Evolutionary conservation across 2,888 invertebrate species (phyloP).

Genomic region (Augiades crinisus): DNA sequence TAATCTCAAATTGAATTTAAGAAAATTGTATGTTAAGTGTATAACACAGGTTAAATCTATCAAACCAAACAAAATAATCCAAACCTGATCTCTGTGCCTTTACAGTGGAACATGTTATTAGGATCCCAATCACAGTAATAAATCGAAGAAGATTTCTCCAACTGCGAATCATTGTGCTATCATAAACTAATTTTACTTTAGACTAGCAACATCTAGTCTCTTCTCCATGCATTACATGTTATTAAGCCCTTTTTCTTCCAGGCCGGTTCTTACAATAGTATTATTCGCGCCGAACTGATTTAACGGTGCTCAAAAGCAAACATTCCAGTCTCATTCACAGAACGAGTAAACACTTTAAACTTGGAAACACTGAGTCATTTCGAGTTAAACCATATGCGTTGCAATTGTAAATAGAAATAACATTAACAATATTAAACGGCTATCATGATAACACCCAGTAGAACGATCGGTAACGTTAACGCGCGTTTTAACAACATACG

Average conservation of each 20-base stretch:
- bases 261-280: slow-evolving; percentile 45
- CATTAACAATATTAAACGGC: neutral
- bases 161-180: slow-evolving; percentile 50
- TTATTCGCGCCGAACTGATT: slow-evolving; percentile 46
- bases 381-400: slow-evolving; percentile 47
- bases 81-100: slow-evolving; percentile 50
- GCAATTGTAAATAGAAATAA: slow-evolving; percentile 19
- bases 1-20: slow-evolving; percentile 4
- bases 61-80: slow-evolving; percentile 43
- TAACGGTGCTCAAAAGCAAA: slow-evolving; percentile 43
- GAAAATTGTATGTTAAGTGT: slow-evolving; percentile 33
- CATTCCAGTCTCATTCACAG: slow-evolving; percentile 61
- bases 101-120: slow-evolving; percentile 41
- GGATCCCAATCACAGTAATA: slow-evolving; percentile 43
- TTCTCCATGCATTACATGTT: slow-evolving; percentile 12
- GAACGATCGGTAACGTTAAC: slow-evolving; percentile 10
- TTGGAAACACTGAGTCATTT: slow-evolving; percentile 68
- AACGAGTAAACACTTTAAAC: slow-evolving; percentile 57
- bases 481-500: slow-evolving; percentile 18
- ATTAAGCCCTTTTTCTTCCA: slow-evolving; percentile 42
- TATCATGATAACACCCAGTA: slow-evolving; percentile 15
- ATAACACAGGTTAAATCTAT: slow-evolving; percentile 40
- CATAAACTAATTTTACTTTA: slow-evolving; percentile 6
- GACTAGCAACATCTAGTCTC: slow-evolving; percentile 5
- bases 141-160: slow-evolving; percentile 44